Evolutionary conservation across 2,113 vertebrate genomes (phyloP).

Genomic region (Phoenicopterus ruber): DNA sequence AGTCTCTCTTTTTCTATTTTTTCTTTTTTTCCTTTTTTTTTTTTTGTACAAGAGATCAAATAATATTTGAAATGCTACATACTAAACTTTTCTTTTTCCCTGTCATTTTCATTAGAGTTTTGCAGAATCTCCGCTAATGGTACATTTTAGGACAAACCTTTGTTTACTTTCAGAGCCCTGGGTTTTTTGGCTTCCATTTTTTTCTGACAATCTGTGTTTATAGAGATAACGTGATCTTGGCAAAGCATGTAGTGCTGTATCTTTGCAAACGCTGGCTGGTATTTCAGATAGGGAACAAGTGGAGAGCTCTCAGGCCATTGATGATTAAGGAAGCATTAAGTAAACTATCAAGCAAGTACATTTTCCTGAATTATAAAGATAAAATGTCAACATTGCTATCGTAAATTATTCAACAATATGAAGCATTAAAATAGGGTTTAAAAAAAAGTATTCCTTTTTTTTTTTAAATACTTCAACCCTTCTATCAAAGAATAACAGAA

Average conservation of each 20-base stretch:
- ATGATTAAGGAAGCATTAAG: slow-evolving; percentile 13
- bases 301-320: background rate
- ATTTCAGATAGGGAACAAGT: slow-evolving; percentile 52
- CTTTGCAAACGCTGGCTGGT: slow-evolving; percentile 43
- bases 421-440: background rate
- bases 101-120: background rate
- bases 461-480: background rate
- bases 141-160: background rate
- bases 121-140: background rate
- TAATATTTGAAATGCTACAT: background rate
- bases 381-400: background rate
- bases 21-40: background rate
- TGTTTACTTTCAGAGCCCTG: slow-evolving; percentile 46
- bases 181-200: slow-evolving; percentile 39
- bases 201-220: slow-evolving; percentile 43
- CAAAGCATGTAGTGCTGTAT: slow-evolving; percentile 42
- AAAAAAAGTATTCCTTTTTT: background rate
- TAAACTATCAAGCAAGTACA: slow-evolving; percentile 27
- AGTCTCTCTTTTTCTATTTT: background rate
- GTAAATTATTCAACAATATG: background rate
- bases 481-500: background rate
- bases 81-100: background rate
- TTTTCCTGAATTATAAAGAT: slow-evolving; percentile 29
- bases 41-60: background rate
- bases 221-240: slow-evolving; percentile 67